Conservation (phyloP, 2,113 vertebrate species). For the Columba janthina region DNA sequence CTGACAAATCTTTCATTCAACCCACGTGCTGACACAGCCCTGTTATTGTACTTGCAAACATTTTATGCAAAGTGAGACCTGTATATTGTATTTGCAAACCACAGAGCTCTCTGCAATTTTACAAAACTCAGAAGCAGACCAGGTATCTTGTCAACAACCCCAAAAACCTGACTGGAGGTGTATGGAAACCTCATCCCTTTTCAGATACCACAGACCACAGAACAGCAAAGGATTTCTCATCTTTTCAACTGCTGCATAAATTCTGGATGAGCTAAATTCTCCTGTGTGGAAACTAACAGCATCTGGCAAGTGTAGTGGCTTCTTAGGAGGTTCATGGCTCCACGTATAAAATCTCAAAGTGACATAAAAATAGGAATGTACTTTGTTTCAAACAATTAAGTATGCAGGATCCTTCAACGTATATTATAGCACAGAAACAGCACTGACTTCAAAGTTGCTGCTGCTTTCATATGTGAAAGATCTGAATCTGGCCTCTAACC, state of each 20-base stretch:
- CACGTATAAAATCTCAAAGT: background rate
- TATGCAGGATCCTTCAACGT: background rate
- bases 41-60: background rate
- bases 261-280: background rate
- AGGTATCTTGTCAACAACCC: background rate
- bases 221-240: background rate
- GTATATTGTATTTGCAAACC: background rate
- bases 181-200: background rate
- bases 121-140: background rate
- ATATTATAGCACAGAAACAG: background rate
- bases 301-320: background rate
- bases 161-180: background rate
- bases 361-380: background rate
- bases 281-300: background rate
- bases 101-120: background rate
- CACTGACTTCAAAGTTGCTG: background rate
- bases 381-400: background rate
- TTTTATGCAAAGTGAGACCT: background rate
- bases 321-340: background rate
- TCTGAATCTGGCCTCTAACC: background rate
- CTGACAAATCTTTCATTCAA: background rate
- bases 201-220: background rate
- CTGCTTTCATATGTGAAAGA: background rate
- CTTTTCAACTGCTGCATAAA: background rate
- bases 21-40: background rate